Conservation (phyloP, 1,140 invertebrate genomes). For the Ips nitidus region DNA sequence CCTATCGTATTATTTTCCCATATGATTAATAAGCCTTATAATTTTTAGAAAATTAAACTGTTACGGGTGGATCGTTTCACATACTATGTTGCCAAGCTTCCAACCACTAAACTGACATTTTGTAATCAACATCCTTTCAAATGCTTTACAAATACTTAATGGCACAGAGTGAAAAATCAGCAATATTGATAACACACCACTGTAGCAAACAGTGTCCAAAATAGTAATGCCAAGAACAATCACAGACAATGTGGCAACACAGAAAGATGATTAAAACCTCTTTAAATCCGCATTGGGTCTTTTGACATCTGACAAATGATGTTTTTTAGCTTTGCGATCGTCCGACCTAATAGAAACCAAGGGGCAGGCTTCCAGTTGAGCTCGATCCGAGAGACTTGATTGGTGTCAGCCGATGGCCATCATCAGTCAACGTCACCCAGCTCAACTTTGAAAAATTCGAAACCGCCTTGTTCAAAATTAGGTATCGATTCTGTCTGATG, state of each 20-base stretch:
- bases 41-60: constrained; percentile 36
- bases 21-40: constrained; percentile 35
- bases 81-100: constrained; percentile 18
- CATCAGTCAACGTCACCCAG: constrained; percentile 25
- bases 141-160: background rate
- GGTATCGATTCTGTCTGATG: constrained; percentile 5
- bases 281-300: constrained; percentile 30
- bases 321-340: constrained; percentile 32
- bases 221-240: background rate
- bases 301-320: constrained; percentile 35
- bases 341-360: constrained; percentile 17
- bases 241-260: constrained; percentile 16
- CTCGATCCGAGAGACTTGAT: constrained; percentile 19
- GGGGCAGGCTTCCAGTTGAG: constrained; percentile 28
- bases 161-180: background rate
- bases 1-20: constrained; percentile 29
- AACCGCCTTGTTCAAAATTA: constrained; percentile 14
- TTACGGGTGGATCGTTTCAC: constrained; percentile 17
- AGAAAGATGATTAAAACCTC: constrained; percentile 15
- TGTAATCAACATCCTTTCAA: background rate
- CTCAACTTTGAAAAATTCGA: constrained; percentile 20
- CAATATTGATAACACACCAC: background rate
- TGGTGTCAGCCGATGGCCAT: constrained; percentile 28
- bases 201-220: background rate
- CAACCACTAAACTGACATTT: background rate